Evolutionary conservation across 2,888 invertebrate genomes (phyloP), one percentile per base, ranked within the genome.

Genomic region (Aleiodes leptofemur): DNA sequence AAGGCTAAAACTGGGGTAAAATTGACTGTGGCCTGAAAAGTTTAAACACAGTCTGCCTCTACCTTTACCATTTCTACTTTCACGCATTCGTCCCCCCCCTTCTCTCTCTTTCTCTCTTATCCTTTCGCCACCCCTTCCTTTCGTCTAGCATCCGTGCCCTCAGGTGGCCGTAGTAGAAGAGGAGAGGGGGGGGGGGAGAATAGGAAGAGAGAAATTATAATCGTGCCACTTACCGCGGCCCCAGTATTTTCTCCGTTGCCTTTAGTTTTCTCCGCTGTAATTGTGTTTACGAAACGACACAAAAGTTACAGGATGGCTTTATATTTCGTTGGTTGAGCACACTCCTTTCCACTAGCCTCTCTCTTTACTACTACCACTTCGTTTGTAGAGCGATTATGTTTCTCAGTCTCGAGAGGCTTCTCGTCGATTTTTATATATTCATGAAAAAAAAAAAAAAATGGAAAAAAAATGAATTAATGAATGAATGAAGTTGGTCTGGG

Each of bases 141-240:
- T 23, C 23, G 23, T 34, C 59, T 3, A 48, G 16, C 64, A 51
- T n/a, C 57, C 70, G 77, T 72, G 72, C 50, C 76, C 68, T 69
- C 61, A 56, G 43, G 73, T 72, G 38, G 11, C 9, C 68, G 68
- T 69, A 50, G 72, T 29, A 55, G 53, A 51, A 70, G 61, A 50
- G 66, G 56, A 51, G 53, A 14, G 59, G 66, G 66, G 68, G 43
- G 69, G 59, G 70, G 38, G 76, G 53, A 66, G 13, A 34, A 69
- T 48, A 48, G 69, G 68, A 72, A 50, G 69, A 29, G 53, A 79
- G 59, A 85, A 85, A 86, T 86, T 86, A 86, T 86, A 86, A 86
- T 86, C 86, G 84, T 79, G 80, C 84, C 86, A 86, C 86, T 86
- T 84, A 84, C 81, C 78, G 74, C 73, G 79, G 76, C 66, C 59